Base-by-base conservation (phyloP, 2,888 invertebrate genomes). In the Iselma pallidipennis region DNA sequence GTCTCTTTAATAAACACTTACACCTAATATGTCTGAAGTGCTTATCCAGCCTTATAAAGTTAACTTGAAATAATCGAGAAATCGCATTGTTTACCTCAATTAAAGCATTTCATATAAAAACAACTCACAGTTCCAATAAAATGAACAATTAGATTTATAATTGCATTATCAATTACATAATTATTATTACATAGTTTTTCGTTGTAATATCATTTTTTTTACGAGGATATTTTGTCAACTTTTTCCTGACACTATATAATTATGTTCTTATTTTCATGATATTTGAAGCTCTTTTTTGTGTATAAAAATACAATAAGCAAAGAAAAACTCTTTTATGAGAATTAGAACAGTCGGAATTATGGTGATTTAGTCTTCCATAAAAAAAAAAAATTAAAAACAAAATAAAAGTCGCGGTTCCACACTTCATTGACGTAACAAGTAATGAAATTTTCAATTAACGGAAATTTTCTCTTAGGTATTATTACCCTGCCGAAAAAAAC, bases 241-340 rank as follows among this genome's bases (percentile, higher is more conserved):
- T 16, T n/a, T n/a, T n/a, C n/a, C n/a, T n/a, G n/a, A n/a, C n/a
- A n/a, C 16, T 16, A 14, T 33, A 33, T 3, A 1, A 16, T 16
- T 37, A 9, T 16, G 6, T 37, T 16, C 16, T 37, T 42, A 42
- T 9, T 21, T 21, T 42, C 12, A 16, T 42, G 21, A 10, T 42
- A 42, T 19, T 19, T 16, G 10, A 42, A 42, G n/a, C n/a, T n/a
- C n/a, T n/a, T n/a, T n/a, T n/a, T n/a, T n/a, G n/a, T n/a, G n/a
- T n/a, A 14, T 14, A 14, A 2, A 42, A 21, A 19, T 52, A 61
- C 61, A 61, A 61, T 61, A 55, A 42, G 29, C 14, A 5, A 19
- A 52, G 33, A 57, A 53, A 61, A 61, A 56, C 49, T 12, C 37
- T 59, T 54, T 26, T 53, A 33, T 61, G 61, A 52, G 61, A 61